A percentile compares a stretch with the other conserved stretches of the same genome.
phyloP scores from a whole-genome alignment of 2,888 invertebrate genomes.

The Lepidochitona cinerea region DNA sequence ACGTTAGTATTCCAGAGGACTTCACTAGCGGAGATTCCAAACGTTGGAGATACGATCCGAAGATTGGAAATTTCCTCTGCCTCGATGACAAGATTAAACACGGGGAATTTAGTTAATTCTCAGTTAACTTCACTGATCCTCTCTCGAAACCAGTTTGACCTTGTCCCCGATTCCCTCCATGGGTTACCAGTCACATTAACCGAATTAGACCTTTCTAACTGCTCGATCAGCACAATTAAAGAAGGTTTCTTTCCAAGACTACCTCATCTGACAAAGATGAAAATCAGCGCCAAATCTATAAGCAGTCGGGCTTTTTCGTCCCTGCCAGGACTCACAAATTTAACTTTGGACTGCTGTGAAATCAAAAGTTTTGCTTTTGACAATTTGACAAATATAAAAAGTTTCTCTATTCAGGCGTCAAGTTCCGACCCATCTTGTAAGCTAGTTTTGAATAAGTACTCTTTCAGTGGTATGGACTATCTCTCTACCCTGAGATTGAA shows the following conservation, averaged over 20 bases:
- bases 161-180: not conserved
- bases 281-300: not conserved
- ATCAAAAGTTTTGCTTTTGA: not conserved
- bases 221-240: not conserved
- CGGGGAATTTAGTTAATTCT: too few species aligned
- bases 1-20: too few species aligned
- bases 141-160: too few species aligned
- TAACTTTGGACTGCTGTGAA: not conserved
- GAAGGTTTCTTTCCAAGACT: not conserved
- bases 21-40: too few species aligned
- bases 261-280: not conserved
- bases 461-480: not conserved
- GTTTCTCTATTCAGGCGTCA: not conserved
- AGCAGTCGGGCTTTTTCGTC: not conserved
- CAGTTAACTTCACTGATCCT: too few species aligned
- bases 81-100: too few species aligned
- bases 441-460: not conserved
- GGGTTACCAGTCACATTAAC: not conserved
- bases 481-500: not conserved
- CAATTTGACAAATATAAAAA: not conserved
- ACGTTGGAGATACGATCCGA: too few species aligned
- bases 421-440: not conserved
- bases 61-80: too few species aligned
- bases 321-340: not conserved
- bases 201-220: not conserved